Conservation (phyloP, 2,113 vertebrate species). For the Pygathrix nemaeus region DNA sequence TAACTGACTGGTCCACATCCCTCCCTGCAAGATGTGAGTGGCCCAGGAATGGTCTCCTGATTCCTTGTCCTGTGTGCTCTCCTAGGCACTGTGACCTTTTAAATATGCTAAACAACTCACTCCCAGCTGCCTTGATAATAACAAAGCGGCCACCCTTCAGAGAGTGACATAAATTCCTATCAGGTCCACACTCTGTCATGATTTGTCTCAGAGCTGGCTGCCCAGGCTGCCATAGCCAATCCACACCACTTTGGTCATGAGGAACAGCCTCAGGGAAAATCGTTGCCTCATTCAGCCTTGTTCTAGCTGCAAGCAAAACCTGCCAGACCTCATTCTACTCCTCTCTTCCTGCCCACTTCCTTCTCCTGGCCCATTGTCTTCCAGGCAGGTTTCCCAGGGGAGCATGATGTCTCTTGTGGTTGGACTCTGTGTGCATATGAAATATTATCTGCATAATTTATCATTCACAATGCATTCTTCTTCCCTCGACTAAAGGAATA, state of each 20-base stretch:
- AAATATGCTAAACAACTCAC: not conserved
- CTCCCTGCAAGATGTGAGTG: rapidly evolving
- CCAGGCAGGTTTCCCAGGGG: constrained; percentile 75
- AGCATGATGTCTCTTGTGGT: constrained; percentile 78
- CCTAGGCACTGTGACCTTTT: not conserved
- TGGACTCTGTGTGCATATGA: constrained; percentile 74
- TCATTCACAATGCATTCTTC: constrained; percentile 74
- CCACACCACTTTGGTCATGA: constrained; percentile 61
- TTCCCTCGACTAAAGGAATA: constrained; percentile 75
- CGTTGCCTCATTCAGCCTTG: constrained; percentile 72
- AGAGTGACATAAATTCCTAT: constrained; percentile 67
- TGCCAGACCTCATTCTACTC: constrained; percentile 77
- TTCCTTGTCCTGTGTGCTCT: not conserved
- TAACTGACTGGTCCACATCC: not conserved
- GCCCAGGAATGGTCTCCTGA: not conserved
- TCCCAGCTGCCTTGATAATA: not conserved
- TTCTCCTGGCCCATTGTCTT: not conserved
- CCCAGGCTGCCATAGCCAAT: constrained; percentile 67
- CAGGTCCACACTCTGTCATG: constrained; percentile 67
- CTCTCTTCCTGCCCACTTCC: not conserved
- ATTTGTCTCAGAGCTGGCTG: constrained; percentile 46
- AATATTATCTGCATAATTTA: constrained; percentile 84
- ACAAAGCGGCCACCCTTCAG: constrained; percentile 46
- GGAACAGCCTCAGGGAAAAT: constrained; percentile 70
- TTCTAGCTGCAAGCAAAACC: constrained; percentile 76